phyloP scores from a whole-genome alignment of 2,797 vertebrate genomes.

The Pseudochaenichthys georgianus region DNA sequence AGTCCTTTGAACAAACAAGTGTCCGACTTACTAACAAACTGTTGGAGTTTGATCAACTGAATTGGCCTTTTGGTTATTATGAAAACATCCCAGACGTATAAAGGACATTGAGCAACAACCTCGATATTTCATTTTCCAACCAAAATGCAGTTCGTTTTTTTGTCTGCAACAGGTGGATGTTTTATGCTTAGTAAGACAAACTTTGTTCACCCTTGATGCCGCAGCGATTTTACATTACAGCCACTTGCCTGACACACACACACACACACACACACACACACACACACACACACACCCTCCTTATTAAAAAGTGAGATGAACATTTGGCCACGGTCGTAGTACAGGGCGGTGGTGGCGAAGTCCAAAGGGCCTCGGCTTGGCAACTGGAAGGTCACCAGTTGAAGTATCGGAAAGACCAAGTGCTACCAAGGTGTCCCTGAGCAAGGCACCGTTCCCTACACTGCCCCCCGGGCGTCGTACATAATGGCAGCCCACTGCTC shows the following conservation, averaged over 20 bases:
- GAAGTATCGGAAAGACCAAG: no score
- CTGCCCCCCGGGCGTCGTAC: no score
- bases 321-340: neutral
- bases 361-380: no score
- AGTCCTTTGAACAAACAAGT: constrained; percentile 38
- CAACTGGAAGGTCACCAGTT: no score
- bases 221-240: neutral
- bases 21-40: constrained; percentile 8
- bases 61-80: constrained; percentile 11
- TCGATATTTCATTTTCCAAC: neutral
- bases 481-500: no score
- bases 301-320: neutral
- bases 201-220: neutral
- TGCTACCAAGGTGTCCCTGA: no score
- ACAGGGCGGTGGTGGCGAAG: no score
- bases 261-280: no score
- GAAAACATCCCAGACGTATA: constrained; percentile 1
- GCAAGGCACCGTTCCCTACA: no score
- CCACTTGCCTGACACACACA: neutral
- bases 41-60: constrained; percentile 25
- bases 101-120: neutral
- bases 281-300: no score
- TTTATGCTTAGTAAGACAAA: neutral
- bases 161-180: constrained; percentile 18
- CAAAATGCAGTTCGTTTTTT: constrained; percentile 10